phyloP scores from a whole-genome alignment of 2,888 invertebrate species.

The Serripes groenlandicus region DNA sequence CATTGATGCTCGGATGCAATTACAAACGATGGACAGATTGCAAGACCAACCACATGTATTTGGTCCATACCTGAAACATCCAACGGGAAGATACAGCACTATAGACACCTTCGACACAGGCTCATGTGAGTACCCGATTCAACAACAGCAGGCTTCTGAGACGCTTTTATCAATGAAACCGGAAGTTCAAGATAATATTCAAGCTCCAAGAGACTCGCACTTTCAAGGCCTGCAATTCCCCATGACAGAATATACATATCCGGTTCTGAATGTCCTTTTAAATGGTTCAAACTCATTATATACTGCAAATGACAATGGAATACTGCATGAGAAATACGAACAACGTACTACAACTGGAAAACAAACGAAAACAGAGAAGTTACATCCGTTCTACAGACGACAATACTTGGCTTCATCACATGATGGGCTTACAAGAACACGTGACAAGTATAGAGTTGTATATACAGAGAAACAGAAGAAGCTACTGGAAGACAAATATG shows the following conservation, averaged over 20 bases:
- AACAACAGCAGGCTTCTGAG: background rate
- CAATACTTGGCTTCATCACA: slow-evolving; percentile 30
- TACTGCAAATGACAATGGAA: background rate
- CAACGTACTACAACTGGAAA: background rate
- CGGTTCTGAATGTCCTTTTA: background rate
- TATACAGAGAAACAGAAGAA: slow-evolving; percentile 55
- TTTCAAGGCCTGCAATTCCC: too few relatives aligned
- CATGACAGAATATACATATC: slow-evolving; percentile 6
- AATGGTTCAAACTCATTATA: background rate
- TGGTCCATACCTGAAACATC: too few relatives aligned
- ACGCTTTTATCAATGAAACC: background rate
- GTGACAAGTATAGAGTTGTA: slow-evolving; percentile 56
- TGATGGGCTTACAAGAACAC: slow-evolving; percentile 51
- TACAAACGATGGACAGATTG: too few relatives aligned
- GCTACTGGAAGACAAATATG: slow-evolving; percentile 37
- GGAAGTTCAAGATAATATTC: background rate
- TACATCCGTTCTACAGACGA: slow-evolving; percentile 53
- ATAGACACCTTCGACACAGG: too few relatives aligned
- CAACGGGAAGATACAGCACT: too few relatives aligned
- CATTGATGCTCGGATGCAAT: too few relatives aligned
- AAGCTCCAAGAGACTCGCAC: background rate
- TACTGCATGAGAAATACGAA: background rate
- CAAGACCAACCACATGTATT: too few relatives aligned
- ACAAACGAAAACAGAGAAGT: background rate
- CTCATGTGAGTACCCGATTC: background rate